A percentile compares a stretch with the other conserved stretches of the same genome.
phyloP scores from a whole-genome alignment of 2,888 invertebrate genomes.

The Phengaris arion region DNA sequence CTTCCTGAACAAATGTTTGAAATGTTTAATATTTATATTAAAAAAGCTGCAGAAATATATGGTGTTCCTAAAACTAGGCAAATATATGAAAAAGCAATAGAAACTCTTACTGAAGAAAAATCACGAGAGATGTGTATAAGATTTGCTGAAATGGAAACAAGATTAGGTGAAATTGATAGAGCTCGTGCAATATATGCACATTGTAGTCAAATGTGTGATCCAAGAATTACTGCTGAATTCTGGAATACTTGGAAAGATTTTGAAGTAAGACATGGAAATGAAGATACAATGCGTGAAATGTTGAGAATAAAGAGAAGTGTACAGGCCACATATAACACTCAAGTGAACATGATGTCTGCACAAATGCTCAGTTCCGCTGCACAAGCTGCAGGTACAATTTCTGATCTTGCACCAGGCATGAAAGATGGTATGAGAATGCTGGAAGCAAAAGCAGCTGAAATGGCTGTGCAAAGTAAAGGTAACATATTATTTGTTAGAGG shows the following conservation, averaged over 20 bases:
- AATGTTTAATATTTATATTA: conserved; percentile 99
- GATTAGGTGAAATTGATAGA: conserved; percentile 98
- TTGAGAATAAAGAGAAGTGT: conserved; percentile 97
- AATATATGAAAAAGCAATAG: conserved; percentile 99
- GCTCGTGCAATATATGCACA: conserved; percentile 98
- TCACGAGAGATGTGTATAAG: conserved; percentile 97
- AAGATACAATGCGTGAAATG: conserved; percentile 99
- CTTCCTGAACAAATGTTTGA: conserved; percentile 96
- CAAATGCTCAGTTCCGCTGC: conserved; percentile 93
- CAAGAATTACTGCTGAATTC: conserved; percentile 95
- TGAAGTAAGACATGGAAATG: conserved; percentile 99
- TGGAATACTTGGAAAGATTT: conserved; percentile 99
- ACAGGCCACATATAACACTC: conserved; percentile 98
- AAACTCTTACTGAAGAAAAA: conserved; percentile 92
- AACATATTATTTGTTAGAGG: conserved; percentile 93
- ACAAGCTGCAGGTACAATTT: conserved; percentile 82
- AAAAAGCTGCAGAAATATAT: conserved; percentile 98
- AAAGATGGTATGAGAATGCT: conserved; percentile 93
- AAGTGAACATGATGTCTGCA: conserved; percentile 99
- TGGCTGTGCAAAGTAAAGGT: conserved; percentile 76
- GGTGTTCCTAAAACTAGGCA: conserved; percentile 97
- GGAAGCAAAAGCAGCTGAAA: conserved; percentile 90
- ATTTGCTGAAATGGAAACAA: conserved; percentile 98
- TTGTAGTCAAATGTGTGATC: conserved; percentile 99
- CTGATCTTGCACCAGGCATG: conserved; percentile 86